Evolutionary conservation across 2,888 invertebrate species (phyloP), one percentile per base, ranked within the genome.

Genomic region (Lasiommata megera): DNA sequence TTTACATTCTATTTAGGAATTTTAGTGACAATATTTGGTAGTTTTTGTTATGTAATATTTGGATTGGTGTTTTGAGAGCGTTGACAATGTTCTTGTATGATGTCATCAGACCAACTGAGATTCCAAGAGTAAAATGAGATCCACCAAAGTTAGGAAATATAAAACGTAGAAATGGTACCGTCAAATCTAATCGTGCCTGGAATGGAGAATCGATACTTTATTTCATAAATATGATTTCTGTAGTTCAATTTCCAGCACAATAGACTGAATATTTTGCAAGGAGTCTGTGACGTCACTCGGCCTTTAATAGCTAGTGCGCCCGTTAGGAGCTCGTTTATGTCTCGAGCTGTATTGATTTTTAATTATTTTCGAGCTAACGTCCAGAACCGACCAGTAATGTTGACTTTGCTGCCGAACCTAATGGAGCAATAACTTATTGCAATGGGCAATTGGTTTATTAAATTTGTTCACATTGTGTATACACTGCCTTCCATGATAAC

Each of bases 361-460:
- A 46, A 46, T 46, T 46, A 46, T 46, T 46, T 31, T 46, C 46
- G 11, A 46, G 31, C 46, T 46, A 46, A 5, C 46, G 46, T 31
- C 46, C 46, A 46, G 46, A 16, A 9, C 29, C 29, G 31, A 31
- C 3, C 28, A 29, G 46, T 46, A 29, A 46, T 46, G 31, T 31
- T 31, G 2, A 46, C 11, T 31, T 16, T 16, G 44, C 44, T 9
- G 43, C 14, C 18, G 41, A 31, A 46, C 9, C 46, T 46, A 46
- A 46, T 46, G 46, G 14, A 16, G 28, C 28, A 14, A 44, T 44
- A 44, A 44, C 7, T 44, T 12, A 44, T 29, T n/a, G 28, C 44
- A 44, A 44, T 44, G 44, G 44, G 14, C 28, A 44, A 44, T 44
- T 28, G 44, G 28, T 44, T 29, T 29, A 9, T 41, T 11, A 18